Conservation (phyloP, 92 coral and sea anemone species). For the Palythoa caribaeorum region DNA sequence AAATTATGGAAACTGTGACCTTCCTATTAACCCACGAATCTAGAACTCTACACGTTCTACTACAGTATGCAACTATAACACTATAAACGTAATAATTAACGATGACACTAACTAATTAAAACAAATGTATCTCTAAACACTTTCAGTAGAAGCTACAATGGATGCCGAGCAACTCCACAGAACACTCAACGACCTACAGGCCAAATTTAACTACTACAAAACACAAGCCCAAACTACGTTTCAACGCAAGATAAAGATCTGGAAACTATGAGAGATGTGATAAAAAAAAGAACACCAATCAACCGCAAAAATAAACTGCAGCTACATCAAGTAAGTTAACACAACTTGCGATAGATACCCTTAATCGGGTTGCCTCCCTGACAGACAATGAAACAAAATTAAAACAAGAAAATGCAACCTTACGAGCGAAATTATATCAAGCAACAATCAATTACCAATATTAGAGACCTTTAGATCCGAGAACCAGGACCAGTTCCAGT, state of each 20-base stretch:
- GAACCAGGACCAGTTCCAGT: too few relatives aligned
- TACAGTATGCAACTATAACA: neutral
- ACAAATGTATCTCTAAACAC: slow-evolving; percentile 3
- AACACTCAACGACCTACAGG: slow-evolving; percentile 12
- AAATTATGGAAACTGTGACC: neutral
- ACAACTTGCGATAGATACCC: slow-evolving; percentile 9
- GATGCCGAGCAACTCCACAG: slow-evolving; percentile 16
- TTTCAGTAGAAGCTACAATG: slow-evolving; percentile 17
- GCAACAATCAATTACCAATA: neutral
- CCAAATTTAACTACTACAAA: slow-evolving; percentile 4
- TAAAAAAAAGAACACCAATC: neutral
- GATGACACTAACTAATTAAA: too few relatives aligned
- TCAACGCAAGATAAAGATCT: neutral
- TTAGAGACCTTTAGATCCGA: neutral
- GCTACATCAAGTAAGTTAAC: neutral
- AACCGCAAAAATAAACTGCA: neutral
- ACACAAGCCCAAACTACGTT: neutral
- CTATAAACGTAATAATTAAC: neutral
- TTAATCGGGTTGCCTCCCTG: neutral
- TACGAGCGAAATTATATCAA: neutral
- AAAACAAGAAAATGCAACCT: neutral
- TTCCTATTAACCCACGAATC: neutral
- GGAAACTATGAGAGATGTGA: slow-evolving; percentile 1
- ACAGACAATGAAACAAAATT: neutral
- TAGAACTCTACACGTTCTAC: neutral